These are phyloP conservation scores for Leptatherina wallacei DNA, from an alignment of 2,797 vertebrate species.

Conservation along the genomic window DNA sequence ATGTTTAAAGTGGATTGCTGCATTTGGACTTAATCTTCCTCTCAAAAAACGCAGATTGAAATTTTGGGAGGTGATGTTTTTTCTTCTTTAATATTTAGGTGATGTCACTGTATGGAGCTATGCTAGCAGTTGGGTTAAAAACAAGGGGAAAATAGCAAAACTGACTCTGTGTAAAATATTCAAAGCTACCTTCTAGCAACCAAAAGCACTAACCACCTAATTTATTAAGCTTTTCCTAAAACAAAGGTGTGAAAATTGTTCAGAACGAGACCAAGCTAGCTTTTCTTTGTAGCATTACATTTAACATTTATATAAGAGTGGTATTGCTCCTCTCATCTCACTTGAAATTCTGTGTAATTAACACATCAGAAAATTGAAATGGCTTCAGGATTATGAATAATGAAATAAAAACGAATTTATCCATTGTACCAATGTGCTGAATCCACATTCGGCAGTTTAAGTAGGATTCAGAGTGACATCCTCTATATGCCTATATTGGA, in stretches of 20 bases:
- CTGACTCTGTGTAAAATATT: not conserved
- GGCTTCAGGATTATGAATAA: not conserved
- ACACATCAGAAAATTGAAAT: not conserved
- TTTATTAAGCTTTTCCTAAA: not conserved
- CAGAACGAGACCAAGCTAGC: not conserved
- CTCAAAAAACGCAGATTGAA: not conserved
- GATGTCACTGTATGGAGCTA: not conserved
- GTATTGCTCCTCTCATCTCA: not conserved
- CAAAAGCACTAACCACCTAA: not conserved
- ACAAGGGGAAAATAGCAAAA: not conserved
- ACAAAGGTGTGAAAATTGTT: not conserved
- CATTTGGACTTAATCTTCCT: not conserved
- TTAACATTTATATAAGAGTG: not conserved
- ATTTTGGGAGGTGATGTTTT: not conserved
- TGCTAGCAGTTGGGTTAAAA: not conserved
- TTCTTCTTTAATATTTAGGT: not conserved
- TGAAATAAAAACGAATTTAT: not conserved
- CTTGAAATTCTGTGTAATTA: not conserved
- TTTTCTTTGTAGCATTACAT: not conserved
- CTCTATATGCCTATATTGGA: slow-evolving; percentile 6
- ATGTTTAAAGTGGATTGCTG: not conserved
- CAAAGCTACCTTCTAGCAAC: not conserved
- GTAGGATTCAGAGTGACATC: slow-evolving; percentile 12
- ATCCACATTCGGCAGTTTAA: slow-evolving; percentile 26
- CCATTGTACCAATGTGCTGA: slow-evolving; percentile 1